These are phyloP conservation scores for Dyspetes luteomarginatus DNA, from an alignment of 2,888 invertebrate genomes.

Conservation along the genomic window DNA sequence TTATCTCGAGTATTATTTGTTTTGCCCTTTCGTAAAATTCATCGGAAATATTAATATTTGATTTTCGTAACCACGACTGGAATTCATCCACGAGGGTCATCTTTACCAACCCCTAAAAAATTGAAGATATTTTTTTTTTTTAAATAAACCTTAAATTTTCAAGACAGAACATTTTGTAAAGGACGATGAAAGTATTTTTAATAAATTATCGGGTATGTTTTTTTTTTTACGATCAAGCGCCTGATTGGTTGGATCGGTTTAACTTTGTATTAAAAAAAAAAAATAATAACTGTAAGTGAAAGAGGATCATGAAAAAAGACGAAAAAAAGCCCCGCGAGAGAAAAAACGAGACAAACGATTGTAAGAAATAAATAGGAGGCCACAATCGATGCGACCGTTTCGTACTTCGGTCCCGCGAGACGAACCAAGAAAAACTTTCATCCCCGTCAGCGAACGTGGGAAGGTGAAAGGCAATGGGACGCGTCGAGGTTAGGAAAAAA, in stretches of 20 bases:
- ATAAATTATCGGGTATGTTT: too few species aligned
- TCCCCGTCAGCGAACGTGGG: slow-evolving; percentile 45
- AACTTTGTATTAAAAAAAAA: neutral
- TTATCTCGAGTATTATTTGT: neutral
- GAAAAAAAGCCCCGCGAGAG: too few species aligned
- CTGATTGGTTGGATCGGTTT: neutral
- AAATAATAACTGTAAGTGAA: neutral
- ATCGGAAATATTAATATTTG: slow-evolving; percentile 49
- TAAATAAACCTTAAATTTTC: too few species aligned
- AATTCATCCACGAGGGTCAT: too few species aligned
- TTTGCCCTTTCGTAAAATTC: neutral
- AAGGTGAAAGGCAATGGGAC: slow-evolving; percentile 5
- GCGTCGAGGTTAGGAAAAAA: too few species aligned
- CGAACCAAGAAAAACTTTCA: slow-evolving; percentile 43
- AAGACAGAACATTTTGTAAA: too few species aligned
- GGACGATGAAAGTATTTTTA: too few species aligned
- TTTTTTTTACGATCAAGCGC: neutral
- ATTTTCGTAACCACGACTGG: too few species aligned
- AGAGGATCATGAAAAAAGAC: slow-evolving; percentile 3
- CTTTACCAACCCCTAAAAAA: too few species aligned
- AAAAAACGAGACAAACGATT: slow-evolving; percentile 25
- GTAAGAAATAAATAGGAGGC: slow-evolving; percentile 21
- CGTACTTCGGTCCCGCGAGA: slow-evolving; percentile 50
- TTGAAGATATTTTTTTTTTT: too few species aligned
- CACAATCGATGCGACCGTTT: slow-evolving; percentile 50